A percentile compares a stretch with the other conserved stretches of the same genome.
phyloP scores from a whole-genome alignment of 1,140 invertebrate genomes.

The Helicoverpa zea region DNA sequence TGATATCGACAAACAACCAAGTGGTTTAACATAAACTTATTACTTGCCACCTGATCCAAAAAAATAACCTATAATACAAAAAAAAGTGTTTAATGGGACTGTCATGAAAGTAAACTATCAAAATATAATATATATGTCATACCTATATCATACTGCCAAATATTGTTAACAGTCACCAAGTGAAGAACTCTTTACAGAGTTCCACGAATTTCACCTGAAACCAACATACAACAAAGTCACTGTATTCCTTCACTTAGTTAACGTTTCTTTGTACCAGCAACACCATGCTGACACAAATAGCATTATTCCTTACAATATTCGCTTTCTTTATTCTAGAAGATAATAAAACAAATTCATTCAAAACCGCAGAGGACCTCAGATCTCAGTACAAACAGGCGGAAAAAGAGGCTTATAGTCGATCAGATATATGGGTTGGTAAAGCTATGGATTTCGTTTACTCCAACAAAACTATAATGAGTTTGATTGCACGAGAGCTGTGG shows the following conservation, averaged over 20 bases:
- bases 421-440: slow-evolving; percentile 71
- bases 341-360: slow-evolving; percentile 58
- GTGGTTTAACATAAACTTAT: too few relatives aligned
- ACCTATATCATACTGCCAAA: too few relatives aligned
- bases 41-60: too few relatives aligned
- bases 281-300: slow-evolving; percentile 52
- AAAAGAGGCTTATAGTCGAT: slow-evolving; percentile 64
- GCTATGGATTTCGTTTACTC: slow-evolving; percentile 78
- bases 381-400: slow-evolving; percentile 63
- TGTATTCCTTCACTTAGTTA: background rate
- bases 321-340: slow-evolving; percentile 47
- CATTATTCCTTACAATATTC: slow-evolving; percentile 46
- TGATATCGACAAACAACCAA: too few relatives aligned
- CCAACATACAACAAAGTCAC: background rate
- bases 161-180: background rate
- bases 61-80: too few relatives aligned
- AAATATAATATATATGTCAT: too few relatives aligned
- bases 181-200: background rate
- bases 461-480: slow-evolving; percentile 76
- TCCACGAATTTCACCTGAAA: slow-evolving; percentile 4
- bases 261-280: background rate
- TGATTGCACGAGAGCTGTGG: slow-evolving; percentile 77
- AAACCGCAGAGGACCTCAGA: slow-evolving; percentile 64
- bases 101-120: too few relatives aligned
- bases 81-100: too few relatives aligned